phyloP scores from a whole-genome alignment of 2,113 vertebrate genomes.

The Empidonax traillii region DNA sequence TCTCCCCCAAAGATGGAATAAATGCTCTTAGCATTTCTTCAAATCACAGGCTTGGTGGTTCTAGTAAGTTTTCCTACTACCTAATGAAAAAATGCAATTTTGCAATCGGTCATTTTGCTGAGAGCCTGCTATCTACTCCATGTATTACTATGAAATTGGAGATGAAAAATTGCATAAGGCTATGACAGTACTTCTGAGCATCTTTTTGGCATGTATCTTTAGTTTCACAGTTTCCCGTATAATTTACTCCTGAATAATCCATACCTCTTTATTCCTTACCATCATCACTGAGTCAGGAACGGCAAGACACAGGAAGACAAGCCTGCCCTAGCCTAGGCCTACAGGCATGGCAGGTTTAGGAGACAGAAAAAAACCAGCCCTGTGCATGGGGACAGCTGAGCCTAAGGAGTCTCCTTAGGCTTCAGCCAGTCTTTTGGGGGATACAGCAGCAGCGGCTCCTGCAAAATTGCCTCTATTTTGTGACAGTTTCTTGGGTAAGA shows the following conservation, averaged over 20 bases:
- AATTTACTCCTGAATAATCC: not conserved
- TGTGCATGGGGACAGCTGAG: not conserved
- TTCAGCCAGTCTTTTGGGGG: not conserved
- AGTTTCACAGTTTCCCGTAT: not conserved
- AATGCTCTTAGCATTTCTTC: not conserved
- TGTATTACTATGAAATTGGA: not conserved
- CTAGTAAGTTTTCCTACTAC: not conserved
- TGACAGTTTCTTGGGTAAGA: not conserved
- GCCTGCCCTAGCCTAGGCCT: not conserved
- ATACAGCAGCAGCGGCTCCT: not conserved
- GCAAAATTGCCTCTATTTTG: not conserved
- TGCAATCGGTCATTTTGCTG: not conserved
- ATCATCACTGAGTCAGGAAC: not conserved
- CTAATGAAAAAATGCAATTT: not conserved
- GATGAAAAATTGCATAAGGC: not conserved
- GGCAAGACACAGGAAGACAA: not conserved
- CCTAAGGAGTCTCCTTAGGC: not conserved
- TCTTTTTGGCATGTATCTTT: not conserved
- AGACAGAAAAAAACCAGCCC: not conserved
- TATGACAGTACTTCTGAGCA: not conserved
- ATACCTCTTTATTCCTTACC: not conserved
- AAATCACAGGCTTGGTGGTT: not conserved
- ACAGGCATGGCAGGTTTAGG: not conserved
- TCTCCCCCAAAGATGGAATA: not conserved
- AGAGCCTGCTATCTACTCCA: not conserved